Percentiles rank a stretch among this genome's conserved stretches.
Evolutionary conservation across 2,888 invertebrate genomes (phyloP).

Genomic region (Tyria jacobaeae): DNA sequence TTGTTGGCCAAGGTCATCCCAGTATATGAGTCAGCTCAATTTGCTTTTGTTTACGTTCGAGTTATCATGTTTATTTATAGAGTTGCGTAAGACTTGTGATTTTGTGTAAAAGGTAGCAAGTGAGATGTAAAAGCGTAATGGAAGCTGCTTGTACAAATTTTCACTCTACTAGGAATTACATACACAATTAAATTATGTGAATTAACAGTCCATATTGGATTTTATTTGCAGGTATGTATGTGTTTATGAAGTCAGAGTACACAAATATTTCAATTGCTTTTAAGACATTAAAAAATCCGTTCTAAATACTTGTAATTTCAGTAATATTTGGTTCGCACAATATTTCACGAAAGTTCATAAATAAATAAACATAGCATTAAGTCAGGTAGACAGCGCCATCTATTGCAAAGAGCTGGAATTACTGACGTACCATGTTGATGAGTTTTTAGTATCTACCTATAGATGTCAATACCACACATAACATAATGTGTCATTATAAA

Average conservation of each 20-base stretch:
- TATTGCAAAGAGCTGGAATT: neutral
- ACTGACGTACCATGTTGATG: neutral
- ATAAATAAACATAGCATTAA: neutral
- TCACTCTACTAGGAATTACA: neutral
- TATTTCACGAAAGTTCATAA: too few relatives aligned
- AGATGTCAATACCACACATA: slow-evolving; percentile 4
- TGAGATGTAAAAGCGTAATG: neutral
- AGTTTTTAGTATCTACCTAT: neutral
- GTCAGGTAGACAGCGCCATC: slow-evolving; percentile 4
- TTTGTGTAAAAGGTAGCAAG: neutral
- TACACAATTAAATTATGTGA: neutral
- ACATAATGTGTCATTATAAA: neutral
- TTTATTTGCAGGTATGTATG: neutral
- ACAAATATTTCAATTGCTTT: neutral
- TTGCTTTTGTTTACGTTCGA: slow-evolving; percentile 18
- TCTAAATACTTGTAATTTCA: neutral
- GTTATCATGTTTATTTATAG: slow-evolving; percentile 24
- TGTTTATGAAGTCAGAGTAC: neutral
- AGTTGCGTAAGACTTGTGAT: neutral
- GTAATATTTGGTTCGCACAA: neutral
- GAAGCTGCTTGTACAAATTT: neutral
- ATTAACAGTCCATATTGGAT: neutral
- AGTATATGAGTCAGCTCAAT: slow-evolving; percentile 16
- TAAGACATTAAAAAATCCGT: neutral
- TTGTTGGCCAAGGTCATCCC: slow-evolving; percentile 16